These are phyloP conservation scores for Mastomys natalensis DNA, from an alignment of 2,113 vertebrate species.

Conservation along the genomic window DNA sequence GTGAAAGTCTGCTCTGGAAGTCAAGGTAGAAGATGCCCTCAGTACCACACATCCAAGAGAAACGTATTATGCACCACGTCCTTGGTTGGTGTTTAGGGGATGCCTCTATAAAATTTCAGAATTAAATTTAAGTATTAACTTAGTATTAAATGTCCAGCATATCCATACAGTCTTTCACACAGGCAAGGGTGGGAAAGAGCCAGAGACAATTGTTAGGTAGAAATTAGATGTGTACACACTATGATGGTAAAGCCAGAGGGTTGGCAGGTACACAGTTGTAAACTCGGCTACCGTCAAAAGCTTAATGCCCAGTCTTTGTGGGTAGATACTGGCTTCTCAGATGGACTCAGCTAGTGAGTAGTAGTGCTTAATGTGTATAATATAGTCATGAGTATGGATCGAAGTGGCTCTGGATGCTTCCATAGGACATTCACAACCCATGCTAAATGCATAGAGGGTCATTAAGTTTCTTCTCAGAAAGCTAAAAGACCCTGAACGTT, in stretches of 20 bases:
- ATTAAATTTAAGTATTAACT: not conserved
- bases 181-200: not conserved
- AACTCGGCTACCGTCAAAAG: not conserved
- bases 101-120: not conserved
- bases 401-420: not conserved
- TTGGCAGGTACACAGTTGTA: not conserved
- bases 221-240: not conserved
- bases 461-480: not conserved
- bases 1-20: not conserved
- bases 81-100: not conserved
- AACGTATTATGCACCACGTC: accelerated
- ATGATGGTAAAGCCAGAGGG: not conserved
- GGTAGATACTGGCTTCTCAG: not conserved
- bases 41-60: not conserved
- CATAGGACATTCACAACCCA: not conserved
- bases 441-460: not conserved
- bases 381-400: not conserved
- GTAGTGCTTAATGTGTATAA: not conserved
- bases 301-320: not conserved
- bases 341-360: not conserved
- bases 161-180: not conserved
- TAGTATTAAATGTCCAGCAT: not conserved
- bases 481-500: not conserved
- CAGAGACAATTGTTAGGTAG: not conserved
- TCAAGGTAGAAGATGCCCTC: not conserved